phyloP scores from a whole-genome alignment of 1,140 invertebrate species.

The Drosophila orena region DNA sequence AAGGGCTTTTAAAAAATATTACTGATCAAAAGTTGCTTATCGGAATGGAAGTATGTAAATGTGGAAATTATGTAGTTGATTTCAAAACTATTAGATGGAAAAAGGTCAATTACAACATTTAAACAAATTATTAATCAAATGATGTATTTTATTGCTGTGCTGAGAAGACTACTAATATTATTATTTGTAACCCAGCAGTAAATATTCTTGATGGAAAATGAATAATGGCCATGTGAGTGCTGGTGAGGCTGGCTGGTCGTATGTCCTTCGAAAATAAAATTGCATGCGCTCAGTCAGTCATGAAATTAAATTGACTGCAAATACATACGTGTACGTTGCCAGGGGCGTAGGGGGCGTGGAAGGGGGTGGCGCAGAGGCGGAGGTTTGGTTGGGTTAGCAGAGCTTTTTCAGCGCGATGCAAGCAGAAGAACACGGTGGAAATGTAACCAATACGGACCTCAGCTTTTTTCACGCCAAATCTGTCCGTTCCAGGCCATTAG shows the following conservation, averaged over 20 bases:
- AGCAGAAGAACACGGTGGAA: slow-evolving; percentile 33
- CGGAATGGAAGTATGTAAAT: slow-evolving; percentile 1
- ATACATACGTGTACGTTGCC: slow-evolving; percentile 66
- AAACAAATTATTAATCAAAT: no score
- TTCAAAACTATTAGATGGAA: no score
- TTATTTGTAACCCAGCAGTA: neutral
- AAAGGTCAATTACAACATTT: no score
- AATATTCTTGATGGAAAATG: slow-evolving; percentile 11
- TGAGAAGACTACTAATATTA: neutral
- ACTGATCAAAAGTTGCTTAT: neutral
- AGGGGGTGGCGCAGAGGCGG: slow-evolving; percentile 9
- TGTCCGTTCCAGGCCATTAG: slow-evolving; percentile 10
- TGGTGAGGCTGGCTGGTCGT: slow-evolving; percentile 38
- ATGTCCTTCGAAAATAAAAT: slow-evolving; percentile 81
- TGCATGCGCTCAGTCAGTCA: slow-evolving; percentile 83
- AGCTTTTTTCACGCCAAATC: slow-evolving; percentile 30
- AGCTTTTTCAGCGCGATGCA: slow-evolving; percentile 48
- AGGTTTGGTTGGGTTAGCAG: slow-evolving; percentile 2
- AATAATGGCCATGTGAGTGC: slow-evolving; percentile 34
- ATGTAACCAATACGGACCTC: slow-evolving; percentile 10
- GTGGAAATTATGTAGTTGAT: no score
- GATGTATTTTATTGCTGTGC: no score
- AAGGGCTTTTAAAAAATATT: neutral
- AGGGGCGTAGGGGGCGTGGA: slow-evolving; percentile 5
- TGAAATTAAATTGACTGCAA: slow-evolving; percentile 85